phyloP scores from a whole-genome alignment of 2,888 invertebrate genomes.

The Chloromyia formosa region DNA sequence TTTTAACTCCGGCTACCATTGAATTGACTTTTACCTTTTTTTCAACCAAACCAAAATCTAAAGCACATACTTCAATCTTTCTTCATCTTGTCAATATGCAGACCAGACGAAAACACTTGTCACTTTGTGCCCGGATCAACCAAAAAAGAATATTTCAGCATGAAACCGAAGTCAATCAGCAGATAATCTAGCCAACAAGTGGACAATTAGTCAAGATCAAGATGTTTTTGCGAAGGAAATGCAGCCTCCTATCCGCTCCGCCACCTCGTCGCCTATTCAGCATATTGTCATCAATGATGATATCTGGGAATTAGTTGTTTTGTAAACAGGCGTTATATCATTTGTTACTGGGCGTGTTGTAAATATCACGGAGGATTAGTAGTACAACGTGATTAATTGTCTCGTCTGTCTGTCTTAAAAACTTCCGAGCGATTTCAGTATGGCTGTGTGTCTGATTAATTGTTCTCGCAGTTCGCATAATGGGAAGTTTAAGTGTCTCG shows the following conservation, averaged over 20 bases:
- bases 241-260: neutral
- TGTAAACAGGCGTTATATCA: conserved; percentile 32
- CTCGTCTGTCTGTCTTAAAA: conserved; percentile 8
- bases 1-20: too few species aligned
- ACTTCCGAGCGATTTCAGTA: neutral
- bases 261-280: neutral
- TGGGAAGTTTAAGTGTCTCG: neutral
- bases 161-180: conserved; percentile 24
- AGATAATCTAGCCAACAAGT: conserved; percentile 34
- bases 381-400: conserved; percentile 22
- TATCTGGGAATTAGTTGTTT: conserved; percentile 25
- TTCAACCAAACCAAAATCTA: too few species aligned
- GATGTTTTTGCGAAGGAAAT: conserved; percentile 22
- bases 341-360: conserved; percentile 20
- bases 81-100: too few species aligned
- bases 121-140: too few species aligned
- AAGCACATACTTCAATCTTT: too few species aligned
- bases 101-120: too few species aligned
- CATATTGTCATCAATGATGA: neutral
- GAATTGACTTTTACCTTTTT: too few species aligned
- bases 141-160: neutral
- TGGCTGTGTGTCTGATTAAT: conserved; percentile 15
- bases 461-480: neutral
- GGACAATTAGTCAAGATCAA: conserved; percentile 38
- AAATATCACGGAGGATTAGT: neutral